Evolutionary conservation across 2,113 vertebrate species (phyloP), one percentile per base, ranked within the genome.

Genomic region (Platysternon megacephalum): DNA sequence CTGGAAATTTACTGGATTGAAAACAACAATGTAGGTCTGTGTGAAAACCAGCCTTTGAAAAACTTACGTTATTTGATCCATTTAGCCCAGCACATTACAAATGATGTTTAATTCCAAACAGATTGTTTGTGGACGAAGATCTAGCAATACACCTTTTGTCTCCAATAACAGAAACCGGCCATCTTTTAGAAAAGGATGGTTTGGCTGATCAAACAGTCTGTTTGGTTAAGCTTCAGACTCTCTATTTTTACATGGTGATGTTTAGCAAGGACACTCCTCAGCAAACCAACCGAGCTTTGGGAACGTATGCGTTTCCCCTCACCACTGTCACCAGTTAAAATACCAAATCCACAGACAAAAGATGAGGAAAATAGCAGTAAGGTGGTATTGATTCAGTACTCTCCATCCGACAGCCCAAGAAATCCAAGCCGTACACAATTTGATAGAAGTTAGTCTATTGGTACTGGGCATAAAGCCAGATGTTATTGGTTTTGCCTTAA

Each of bases 191-290:
- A 96, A 95, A 97, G 93, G 92, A 84, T 93, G 96, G 16, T 0
- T 35, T 79, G 87, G 94, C 91, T 93, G 89, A 93, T 86, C 95
- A 91, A 97, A 97, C 95, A 96, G 82, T 86, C 79, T 94, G 93
- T 96, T 96, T 96, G 94, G 49, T 95, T 22, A 97, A 94, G 88
- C 92, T 89, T 58, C 85, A 82, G 91, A 86, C 78, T 78, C 52
- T 28, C 92, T 87, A 19, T 51, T 96, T 80, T 86, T 52, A 86
- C 9, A 3, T 17, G 32, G 88, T 1, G 1, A 55, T 7, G 76
- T 82, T 83, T 5, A 84, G 86, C 80, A 72, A 83, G 88, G 81
- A 91, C 94, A 93, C 58, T 44, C 72, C 90, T 32, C 82, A 56
- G 93, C 78, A 87, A 85, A 82, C 32, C 0, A 1, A 85, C 88